A percentile compares a stretch with the other conserved stretches of the same genome.
These are phyloP conservation scores for Calidris pygmaea DNA, from an alignment of 2,113 vertebrate species.

Conservation along the genomic window DNA sequence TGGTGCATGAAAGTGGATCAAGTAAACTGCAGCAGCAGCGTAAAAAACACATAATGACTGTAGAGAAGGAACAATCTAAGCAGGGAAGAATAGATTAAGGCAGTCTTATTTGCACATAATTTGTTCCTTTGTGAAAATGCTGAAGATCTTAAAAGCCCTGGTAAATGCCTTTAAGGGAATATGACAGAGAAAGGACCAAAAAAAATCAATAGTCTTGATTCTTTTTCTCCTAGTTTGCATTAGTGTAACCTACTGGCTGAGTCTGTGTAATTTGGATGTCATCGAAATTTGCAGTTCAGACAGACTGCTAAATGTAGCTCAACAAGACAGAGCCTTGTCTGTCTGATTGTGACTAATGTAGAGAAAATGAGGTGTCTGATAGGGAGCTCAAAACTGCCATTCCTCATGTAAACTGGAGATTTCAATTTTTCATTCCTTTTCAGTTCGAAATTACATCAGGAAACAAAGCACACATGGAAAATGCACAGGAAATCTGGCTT, in stretches of 20 bases:
- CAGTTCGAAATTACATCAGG: constrained; percentile 57
- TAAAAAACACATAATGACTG: constrained; percentile 50
- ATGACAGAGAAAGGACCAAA: constrained; percentile 8
- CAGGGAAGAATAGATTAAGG: constrained; percentile 10
- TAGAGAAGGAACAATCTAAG: constrained; percentile 50
- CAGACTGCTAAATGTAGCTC: constrained; percentile 28
- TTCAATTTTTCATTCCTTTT: constrained; percentile 63
- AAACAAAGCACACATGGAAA: constrained; percentile 62
- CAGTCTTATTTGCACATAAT: constrained; percentile 50
- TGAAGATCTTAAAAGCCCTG: constrained; percentile 56
- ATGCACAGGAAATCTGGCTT: constrained; percentile 52
- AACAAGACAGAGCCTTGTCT: constrained; percentile 55
- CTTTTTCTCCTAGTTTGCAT: constrained; percentile 41
- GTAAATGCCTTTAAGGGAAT: constrained; percentile 60
- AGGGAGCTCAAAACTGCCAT: constrained; percentile 42
- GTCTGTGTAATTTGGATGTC: constrained; percentile 58
- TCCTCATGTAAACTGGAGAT: constrained; percentile 59
- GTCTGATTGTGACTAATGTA: constrained; percentile 55
- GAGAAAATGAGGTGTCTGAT: constrained; percentile 66
- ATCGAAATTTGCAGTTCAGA: constrained; percentile 51
- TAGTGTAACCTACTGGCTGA: constrained; percentile 19
- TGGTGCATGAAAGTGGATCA: constrained; percentile 58
- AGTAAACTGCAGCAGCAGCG: constrained; percentile 10
- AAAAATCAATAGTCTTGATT: constrained; percentile 47
- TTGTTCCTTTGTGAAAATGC: constrained; percentile 48